phyloP scores from a whole-genome alignment of 2,888 invertebrate species.

The Pseudococcus longispinus region DNA sequence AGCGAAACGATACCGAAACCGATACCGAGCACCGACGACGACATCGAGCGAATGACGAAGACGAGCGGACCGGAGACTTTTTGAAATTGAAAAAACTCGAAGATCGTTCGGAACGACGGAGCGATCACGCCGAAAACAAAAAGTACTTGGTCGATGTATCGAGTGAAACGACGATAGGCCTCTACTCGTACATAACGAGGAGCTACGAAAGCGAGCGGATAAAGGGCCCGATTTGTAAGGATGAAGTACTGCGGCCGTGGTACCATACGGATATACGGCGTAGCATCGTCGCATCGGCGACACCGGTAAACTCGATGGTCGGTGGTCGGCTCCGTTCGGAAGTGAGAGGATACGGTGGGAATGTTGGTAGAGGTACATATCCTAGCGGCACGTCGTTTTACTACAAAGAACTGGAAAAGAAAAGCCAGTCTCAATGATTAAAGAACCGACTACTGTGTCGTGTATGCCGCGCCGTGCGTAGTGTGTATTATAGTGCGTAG shows the following conservation, averaged over 20 bases:
- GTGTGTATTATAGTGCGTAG: not conserved
- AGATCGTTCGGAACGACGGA: not conserved
- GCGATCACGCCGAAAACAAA: not conserved
- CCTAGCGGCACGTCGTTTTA: slow-evolving; percentile 51
- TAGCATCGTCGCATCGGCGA: not conserved
- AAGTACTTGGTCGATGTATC: not conserved
- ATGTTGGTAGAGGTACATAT: slow-evolving; percentile 31
- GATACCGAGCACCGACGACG: not conserved
- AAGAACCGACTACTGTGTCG: slow-evolving; percentile 53
- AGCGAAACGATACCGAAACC: not conserved
- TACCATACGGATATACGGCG: not conserved
- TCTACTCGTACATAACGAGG: no score
- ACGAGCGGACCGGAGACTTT: not conserved
- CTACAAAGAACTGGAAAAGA: slow-evolving; percentile 55
- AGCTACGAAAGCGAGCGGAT: not conserved
- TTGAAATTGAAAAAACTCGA: not conserved
- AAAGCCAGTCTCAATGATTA: slow-evolving; percentile 52
- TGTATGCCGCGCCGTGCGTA: not conserved
- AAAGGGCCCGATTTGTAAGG: slow-evolving; percentile 51
- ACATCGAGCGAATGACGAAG: not conserved
- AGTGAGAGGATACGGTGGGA: slow-evolving; percentile 53
- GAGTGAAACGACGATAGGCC: not conserved
- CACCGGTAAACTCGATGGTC: not conserved
- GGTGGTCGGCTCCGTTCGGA: slow-evolving; percentile 30
- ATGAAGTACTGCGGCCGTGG: not conserved